A percentile compares a stretch with the other conserved stretches of the same genome.
phyloP scores from a whole-genome alignment of 2,888 invertebrate genomes.

The Catocala fraxini region DNA sequence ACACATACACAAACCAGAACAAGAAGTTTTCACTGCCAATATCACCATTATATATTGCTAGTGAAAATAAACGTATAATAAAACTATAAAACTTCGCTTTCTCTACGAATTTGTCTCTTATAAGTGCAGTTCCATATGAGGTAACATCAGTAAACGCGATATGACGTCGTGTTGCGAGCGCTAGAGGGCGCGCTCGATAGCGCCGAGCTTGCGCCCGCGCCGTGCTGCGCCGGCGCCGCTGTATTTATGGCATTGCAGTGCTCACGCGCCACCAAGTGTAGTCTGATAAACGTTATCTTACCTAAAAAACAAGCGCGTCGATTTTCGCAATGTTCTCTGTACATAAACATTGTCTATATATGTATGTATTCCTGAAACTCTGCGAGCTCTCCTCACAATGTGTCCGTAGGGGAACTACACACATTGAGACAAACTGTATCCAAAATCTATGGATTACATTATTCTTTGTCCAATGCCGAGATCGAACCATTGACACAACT shows the following conservation, averaged over 20 bases:
- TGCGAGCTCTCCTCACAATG: too few relatives aligned
- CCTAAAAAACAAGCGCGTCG: constrained; percentile 47
- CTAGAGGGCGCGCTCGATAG: constrained; percentile 60
- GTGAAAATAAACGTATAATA: constrained; percentile 33
- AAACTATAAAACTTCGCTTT: constrained; percentile 38
- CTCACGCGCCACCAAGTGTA: constrained; percentile 64
- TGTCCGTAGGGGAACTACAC: too few relatives aligned
- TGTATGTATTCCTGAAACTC: too few relatives aligned
- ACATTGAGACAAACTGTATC: too few relatives aligned
- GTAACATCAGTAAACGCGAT: constrained; percentile 45
- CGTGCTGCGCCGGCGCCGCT: constrained; percentile 56
- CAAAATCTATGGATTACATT: too few relatives aligned
- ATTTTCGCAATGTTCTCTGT: constrained; percentile 25
- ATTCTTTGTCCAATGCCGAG: too few relatives aligned
- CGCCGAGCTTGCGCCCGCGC: constrained; percentile 14
- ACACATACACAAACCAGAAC: too few relatives aligned
- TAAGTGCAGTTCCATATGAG: constrained; percentile 46
- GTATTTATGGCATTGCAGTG: constrained; percentile 63
- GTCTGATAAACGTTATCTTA: constrained; percentile 64
- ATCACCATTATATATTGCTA: background rate
- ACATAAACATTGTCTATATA: too few relatives aligned
- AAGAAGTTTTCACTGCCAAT: constrained; percentile 4
- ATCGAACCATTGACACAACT: background rate
- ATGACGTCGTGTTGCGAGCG: constrained; percentile 44
- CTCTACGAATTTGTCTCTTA: constrained; percentile 43